phyloP scores from a whole-genome alignment of 2,797 vertebrate species.

The Sphenodon punctatus region DNA sequence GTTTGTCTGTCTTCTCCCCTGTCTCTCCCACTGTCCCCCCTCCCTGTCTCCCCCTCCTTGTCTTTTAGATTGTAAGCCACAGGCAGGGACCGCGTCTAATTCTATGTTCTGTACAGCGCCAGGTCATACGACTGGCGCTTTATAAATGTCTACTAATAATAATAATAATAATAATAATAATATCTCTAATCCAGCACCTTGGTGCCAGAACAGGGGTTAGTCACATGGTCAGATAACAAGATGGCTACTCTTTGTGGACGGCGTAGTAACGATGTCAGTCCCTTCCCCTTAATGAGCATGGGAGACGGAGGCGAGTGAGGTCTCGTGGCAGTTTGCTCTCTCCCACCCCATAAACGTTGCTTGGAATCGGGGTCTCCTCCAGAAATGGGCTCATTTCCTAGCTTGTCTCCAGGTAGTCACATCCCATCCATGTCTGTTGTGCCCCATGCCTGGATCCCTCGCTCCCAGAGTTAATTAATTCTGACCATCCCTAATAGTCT shows the following conservation, averaged over 20 bases:
- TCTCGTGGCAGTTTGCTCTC: rapidly evolving
- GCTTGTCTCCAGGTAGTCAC: slow-evolving; percentile 18
- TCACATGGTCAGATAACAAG: neutral
- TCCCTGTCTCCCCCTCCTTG: too few species aligned
- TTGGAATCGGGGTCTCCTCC: neutral
- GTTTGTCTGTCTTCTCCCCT: too few species aligned
- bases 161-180: neutral
- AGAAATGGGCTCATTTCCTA: neutral
- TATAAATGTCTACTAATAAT: too few species aligned
- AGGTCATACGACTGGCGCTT: too few species aligned
- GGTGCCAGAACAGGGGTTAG: neutral
- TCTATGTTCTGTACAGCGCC: too few species aligned
- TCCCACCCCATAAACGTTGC: rapidly evolving
- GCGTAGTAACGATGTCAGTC: neutral
- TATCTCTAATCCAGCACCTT: neutral
- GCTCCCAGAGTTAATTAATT: slow-evolving; percentile 68
- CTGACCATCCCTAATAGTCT: slow-evolving; percentile 67
- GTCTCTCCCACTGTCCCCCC: too few species aligned
- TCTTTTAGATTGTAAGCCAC: too few species aligned
- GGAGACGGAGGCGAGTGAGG: neutral
- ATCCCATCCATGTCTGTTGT: slow-evolving; percentile 33
- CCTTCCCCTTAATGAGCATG: rapidly evolving
- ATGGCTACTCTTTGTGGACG: neutral
- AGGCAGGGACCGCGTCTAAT: too few species aligned
- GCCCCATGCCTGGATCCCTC: neutral